Evolutionary conservation across 1,140 invertebrate genomes (phyloP).

Genomic region (Orchestia grillus): DNA sequence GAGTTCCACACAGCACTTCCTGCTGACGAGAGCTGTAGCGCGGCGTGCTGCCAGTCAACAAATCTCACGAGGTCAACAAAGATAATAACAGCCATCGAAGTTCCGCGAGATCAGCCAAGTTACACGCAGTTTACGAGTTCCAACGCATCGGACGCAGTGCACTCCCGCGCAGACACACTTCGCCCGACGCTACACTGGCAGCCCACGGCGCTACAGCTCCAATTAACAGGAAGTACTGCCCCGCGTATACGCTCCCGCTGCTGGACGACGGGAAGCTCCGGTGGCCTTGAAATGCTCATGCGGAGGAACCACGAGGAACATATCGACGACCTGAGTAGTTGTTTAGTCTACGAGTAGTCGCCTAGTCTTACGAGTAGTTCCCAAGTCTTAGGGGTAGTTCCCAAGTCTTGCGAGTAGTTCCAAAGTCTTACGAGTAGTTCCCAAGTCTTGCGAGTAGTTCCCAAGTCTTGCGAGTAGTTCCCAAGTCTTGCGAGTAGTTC

Average conservation of each 20-base stretch:
- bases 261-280: neutral
- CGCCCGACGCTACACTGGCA: neutral
- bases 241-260: too few species aligned
- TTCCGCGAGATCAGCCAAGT: neutral
- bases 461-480: too few species aligned
- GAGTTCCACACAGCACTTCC: neutral
- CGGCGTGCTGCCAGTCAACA: too few species aligned
- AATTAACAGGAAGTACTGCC: neutral
- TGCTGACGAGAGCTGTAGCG: too few species aligned
- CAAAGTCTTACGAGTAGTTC: neutral
- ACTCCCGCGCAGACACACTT: neutral
- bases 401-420: neutral
- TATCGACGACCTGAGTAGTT: neutral
- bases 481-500: too few species aligned
- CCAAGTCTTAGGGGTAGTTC: neutral
- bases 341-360: neutral
- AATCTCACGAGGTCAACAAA: too few species aligned
- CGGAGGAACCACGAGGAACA: neutral
- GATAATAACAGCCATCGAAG: too few species aligned
- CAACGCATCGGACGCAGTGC: neutral
- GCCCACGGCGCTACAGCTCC: neutral
- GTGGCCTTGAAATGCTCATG: neutral
- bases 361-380: neutral
- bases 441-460: neutral
- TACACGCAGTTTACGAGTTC: neutral